A percentile compares a stretch with the other conserved stretches of the same genome.
These are phyloP conservation scores for Rhombomys opimus DNA, from an alignment of 2,113 vertebrate genomes.

Conservation along the genomic window DNA sequence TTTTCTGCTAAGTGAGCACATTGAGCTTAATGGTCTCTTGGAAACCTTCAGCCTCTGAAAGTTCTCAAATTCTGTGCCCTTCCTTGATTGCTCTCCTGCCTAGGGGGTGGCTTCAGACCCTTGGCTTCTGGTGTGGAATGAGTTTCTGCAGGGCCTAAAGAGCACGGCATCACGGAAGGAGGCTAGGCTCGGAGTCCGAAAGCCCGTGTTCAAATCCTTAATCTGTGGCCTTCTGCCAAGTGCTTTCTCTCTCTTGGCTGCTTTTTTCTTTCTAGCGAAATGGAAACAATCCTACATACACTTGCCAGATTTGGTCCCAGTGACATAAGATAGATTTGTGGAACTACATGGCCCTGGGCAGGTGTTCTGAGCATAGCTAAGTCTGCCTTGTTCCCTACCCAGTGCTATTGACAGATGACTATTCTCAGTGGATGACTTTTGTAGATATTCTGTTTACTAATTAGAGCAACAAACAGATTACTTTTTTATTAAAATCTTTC, in stretches of 20 bases:
- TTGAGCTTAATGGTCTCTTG: neutral
- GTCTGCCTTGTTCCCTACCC: neutral
- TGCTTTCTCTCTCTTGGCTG: neutral
- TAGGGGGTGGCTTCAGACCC: neutral
- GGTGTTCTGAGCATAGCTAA: neutral
- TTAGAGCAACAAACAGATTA: neutral
- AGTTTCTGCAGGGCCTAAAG: neutral
- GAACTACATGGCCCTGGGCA: neutral
- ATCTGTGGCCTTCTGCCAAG: neutral
- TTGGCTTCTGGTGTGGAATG: neutral
- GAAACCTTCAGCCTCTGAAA: neutral
- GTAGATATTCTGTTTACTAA: neutral
- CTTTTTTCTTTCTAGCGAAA: neutral
- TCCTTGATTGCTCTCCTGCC: neutral
- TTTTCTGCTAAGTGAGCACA: neutral
- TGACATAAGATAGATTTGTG: neutral
- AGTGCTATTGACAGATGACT: neutral
- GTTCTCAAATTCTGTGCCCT: neutral
- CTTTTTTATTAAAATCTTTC: slow-evolving; percentile 33
- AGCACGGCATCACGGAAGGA: neutral
- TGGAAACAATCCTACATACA: neutral
- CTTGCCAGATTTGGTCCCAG: neutral
- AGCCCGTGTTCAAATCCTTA: neutral
- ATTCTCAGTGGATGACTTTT: neutral
- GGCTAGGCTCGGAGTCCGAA: neutral